A percentile compares a stretch with the other conserved stretches of the same genome.
Conservation (phyloP, 2,888 invertebrate species). For the Ceriagrion tenellum region DNA sequence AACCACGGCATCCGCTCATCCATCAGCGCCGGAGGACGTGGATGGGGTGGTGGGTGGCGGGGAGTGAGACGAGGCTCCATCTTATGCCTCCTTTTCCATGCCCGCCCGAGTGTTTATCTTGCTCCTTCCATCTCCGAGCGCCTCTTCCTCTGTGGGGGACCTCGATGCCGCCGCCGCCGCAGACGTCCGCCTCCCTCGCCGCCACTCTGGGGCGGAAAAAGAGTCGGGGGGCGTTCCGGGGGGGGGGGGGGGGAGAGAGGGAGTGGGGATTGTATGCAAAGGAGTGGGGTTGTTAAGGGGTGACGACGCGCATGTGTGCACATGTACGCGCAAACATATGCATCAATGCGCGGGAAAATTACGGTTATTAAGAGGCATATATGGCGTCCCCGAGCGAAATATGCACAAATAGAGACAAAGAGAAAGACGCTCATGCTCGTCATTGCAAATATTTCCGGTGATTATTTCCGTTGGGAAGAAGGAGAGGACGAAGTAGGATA, state of each 20-base stretch:
- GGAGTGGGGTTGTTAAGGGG: slow-evolving; percentile 23
- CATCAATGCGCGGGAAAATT: too few relatives aligned
- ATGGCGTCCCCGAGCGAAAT: too few relatives aligned
- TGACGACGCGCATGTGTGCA: background rate
- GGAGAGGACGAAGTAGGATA: too few relatives aligned
- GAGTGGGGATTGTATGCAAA: background rate
- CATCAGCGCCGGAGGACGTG: slow-evolving; percentile 16
- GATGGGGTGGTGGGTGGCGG: background rate
- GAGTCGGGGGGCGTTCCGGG: background rate
- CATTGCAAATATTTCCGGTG: too few relatives aligned
- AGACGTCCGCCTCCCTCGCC: background rate
- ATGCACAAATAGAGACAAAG: too few relatives aligned
- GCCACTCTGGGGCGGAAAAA: background rate
- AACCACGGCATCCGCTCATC: slow-evolving; percentile 40
- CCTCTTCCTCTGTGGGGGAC: slow-evolving; percentile 61
- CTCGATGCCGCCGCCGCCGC: slow-evolving; percentile 47
- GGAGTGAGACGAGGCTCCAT: background rate
- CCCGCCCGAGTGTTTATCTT: slow-evolving; percentile 55
- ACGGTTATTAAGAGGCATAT: too few relatives aligned
- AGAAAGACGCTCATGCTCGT: too few relatives aligned
- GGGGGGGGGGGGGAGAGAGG: background rate
- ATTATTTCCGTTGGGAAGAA: too few relatives aligned
- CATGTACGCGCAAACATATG: too few relatives aligned
- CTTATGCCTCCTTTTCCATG: background rate
- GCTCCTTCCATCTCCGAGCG: slow-evolving; percentile 55